Conservation (phyloP, 2,888 invertebrate species). For the Heliconius charithonia region DNA sequence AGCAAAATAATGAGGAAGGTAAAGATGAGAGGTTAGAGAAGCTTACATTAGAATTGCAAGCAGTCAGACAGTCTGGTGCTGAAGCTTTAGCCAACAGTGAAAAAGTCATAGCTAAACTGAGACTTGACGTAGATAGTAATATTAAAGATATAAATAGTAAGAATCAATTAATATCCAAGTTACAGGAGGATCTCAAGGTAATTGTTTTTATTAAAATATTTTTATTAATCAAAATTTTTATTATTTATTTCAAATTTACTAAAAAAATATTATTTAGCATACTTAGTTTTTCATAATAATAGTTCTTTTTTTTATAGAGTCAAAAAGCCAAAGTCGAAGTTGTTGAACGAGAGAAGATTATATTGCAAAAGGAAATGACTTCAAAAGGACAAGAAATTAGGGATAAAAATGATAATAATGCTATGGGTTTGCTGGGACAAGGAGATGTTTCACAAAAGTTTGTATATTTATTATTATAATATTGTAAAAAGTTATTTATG, state of each 20-base stretch:
- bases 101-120: conserved; percentile 67
- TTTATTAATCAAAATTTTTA: too few species aligned
- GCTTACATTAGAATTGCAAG: conserved; percentile 73
- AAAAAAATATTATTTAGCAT: too few species aligned
- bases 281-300: background rate
- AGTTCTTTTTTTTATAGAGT: conserved; percentile 59
- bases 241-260: background rate
- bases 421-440: conserved; percentile 66
- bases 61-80: conserved; percentile 64
- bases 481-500: background rate
- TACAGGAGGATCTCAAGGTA: conserved; percentile 78
- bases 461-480: conserved; percentile 46
- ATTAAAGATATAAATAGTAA: conserved; percentile 71
- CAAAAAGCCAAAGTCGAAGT: conserved; percentile 72
- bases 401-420: conserved; percentile 75
- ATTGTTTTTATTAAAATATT: background rate
- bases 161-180: conserved; percentile 66
- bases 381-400: conserved; percentile 59
- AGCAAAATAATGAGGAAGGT: conserved; percentile 67
- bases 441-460: conserved; percentile 68
- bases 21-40: conserved; percentile 76
- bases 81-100: conserved; percentile 71
- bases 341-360: conserved; percentile 69
- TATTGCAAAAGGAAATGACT: conserved; percentile 69
- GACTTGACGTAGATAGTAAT: conserved; percentile 70